These are phyloP conservation scores for Saguinus midas DNA, from an alignment of 2,113 vertebrate species.

Conservation along the genomic window DNA sequence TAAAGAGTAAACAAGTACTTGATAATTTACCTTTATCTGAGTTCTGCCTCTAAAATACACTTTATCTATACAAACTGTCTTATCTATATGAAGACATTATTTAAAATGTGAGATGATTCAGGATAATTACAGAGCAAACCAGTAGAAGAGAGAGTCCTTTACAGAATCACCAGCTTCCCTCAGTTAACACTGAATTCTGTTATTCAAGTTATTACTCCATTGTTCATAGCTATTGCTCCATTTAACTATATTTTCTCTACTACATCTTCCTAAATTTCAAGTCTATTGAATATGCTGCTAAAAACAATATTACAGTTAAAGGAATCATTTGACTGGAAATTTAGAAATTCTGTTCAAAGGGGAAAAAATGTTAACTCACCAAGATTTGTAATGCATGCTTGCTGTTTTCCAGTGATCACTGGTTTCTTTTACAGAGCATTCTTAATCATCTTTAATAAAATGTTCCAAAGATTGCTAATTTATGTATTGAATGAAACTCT, in stretches of 20 bases:
- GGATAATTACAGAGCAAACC: neutral
- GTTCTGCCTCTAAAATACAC: neutral
- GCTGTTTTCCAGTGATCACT: neutral
- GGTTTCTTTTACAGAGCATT: neutral
- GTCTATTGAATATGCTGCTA: neutral
- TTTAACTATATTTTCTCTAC: constrained; percentile 36
- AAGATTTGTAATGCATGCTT: neutral
- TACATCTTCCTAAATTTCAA: neutral
- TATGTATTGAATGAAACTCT: neutral
- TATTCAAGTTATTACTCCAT: neutral
- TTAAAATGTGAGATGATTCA: neutral
- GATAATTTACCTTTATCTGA: neutral
- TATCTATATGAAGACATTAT: neutral
- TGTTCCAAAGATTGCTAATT: neutral
- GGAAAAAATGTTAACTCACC: neutral
- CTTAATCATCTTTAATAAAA: constrained; percentile 10
- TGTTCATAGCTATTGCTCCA: neutral
- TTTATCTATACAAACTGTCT: neutral
- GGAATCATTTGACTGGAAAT: neutral
- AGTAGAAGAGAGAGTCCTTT: neutral
- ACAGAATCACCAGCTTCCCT: neutral
- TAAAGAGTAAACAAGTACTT: neutral
- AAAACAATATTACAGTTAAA: neutral
- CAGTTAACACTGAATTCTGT: neutral
- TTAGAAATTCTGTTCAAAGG: neutral